These are phyloP conservation scores for Chlorocebus sabaeus DNA, from an alignment of 2,113 vertebrate species.

Conservation along the genomic window DNA sequence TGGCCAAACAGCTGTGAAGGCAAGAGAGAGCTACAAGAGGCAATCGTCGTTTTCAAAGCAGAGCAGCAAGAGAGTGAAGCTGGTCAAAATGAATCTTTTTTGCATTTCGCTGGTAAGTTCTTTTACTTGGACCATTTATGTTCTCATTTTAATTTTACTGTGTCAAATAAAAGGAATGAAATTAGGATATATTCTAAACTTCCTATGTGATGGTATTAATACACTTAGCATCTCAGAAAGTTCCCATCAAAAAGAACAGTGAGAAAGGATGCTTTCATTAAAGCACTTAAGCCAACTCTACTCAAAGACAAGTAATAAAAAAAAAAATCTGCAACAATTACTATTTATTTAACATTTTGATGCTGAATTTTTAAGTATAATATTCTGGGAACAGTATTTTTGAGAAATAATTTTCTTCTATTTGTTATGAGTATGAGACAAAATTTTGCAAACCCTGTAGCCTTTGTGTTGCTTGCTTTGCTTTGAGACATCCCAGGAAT, in stretches of 20 bases:
- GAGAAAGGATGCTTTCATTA: not conserved
- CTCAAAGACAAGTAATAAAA: not conserved
- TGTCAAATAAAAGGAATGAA: not conserved
- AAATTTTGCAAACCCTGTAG: not conserved
- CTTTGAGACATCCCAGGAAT: not conserved
- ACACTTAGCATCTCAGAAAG: not conserved
- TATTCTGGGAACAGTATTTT: not conserved
- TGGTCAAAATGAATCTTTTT: conserved; percentile 92
- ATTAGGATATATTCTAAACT: not conserved
- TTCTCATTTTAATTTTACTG: not conserved
- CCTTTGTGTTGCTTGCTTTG: conserved; percentile 29
- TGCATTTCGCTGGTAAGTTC: conserved; percentile 95
- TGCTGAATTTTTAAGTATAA: not conserved
- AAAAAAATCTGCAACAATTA: not conserved
- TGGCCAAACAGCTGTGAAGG: conserved; percentile 83
- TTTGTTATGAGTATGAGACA: not conserved
- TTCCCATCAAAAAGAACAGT: not conserved
- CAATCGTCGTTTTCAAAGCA: conserved; percentile 56
- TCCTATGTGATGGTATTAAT: not conserved
- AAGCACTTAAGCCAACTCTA: not conserved
- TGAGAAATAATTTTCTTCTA: not conserved
- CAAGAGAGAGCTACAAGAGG: conserved; percentile 74
- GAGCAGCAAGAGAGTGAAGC: conserved; percentile 52
- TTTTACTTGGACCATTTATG: not conserved
- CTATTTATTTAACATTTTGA: not conserved